Base-by-base conservation (phyloP, 1,140 invertebrate species). In the Drosophila guanche region DNA sequence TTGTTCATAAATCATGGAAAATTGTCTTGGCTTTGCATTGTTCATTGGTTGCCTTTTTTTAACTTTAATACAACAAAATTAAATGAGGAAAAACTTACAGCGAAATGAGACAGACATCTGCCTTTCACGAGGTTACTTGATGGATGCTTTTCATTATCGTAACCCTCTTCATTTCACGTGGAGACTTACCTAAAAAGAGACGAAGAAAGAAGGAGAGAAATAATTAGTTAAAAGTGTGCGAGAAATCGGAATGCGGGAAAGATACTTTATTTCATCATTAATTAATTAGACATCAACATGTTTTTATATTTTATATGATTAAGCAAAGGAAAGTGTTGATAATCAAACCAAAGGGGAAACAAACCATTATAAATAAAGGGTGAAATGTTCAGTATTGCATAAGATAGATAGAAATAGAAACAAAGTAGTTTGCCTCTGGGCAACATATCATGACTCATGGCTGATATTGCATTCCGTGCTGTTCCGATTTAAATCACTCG, bases 151-250 rank as follows among this genome's bases (percentile, higher is more conserved):
- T 29, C n/a, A n/a, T 37, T 37, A 25, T 29, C 14, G 27, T 45
- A 27, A 29, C n/a, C 20, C 25, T 23, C 25, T 50, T 59, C 4
- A 29, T 23, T 68, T 55, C 27, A 62, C 41, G 23, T 14, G 16
- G 47, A 5, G 43, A 84, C 80, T 84, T 84, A 84, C 80, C 80
- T 84, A 68, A 85, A 84, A 86, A 14, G 62, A 85, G 25, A 84
- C n/a, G 29, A 37, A 50, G 3, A 58, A 58, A 75, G 53, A 83
- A n/a, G n/a, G 52, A 62, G 41, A 57, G 3, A 57, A 56, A 63
- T 60, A 57, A 69, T 79, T 72, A 72, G 59, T 75, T 27, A 65
- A 74, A 22, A 60, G 20, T 51, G 43, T 56, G n/a, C 25, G 63
- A 45, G 41, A 67, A 67, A 67, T 67, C n/a, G 27, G 59, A 45